Base-by-base conservation (phyloP, 2,113 vertebrate species). In the Columba livia region DNA sequence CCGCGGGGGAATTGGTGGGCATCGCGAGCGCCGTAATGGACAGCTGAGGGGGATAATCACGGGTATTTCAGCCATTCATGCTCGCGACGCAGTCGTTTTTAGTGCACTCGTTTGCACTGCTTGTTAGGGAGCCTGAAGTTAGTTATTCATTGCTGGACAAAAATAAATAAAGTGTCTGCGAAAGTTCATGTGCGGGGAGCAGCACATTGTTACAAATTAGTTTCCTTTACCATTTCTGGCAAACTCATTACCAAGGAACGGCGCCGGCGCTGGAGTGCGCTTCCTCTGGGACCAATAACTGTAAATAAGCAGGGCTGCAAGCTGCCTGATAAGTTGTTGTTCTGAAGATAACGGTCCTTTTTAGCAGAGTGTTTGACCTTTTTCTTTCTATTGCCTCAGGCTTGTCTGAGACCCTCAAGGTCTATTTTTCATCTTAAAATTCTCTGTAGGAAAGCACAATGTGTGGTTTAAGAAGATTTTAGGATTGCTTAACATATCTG, bases 171-270 rank as follows among this genome's bases (percentile, higher is more conserved):
- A 74, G 85, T 93, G 51, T 86, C 90, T 94, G 93, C 92, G 94
- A 97, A 97, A 97, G 95, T 97, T 97, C 97, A 95, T 97, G 94
- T 96, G 80, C 89, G 95, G 86, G 82, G 81, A 97, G 95, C 96
- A 97, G 89, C 96, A 96, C 90, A 92, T 97, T 97, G 96, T 98
- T 97, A 98, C 96, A 98, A 96, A 98, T 98, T 97, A 97, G 93
- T 98, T 98, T 98, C 93, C 92, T 97, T 94, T 97, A 97, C 97
- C 89, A 96, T 97, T 98, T 93, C 97, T 98, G 97, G 97, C 98
- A 98, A 99, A 99, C 98, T 99, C 98, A 98, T 99, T 99, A 98
- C 98, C 98, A 98, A 98, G 97, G 98, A 99, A 98, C 99, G 96
- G 97, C 96, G 98, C 97, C 97, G 97, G 98, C 93, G 91, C 98